phyloP scores from a whole-genome alignment of 1,140 invertebrate species.

The Macrostomum lignano region DNA sequence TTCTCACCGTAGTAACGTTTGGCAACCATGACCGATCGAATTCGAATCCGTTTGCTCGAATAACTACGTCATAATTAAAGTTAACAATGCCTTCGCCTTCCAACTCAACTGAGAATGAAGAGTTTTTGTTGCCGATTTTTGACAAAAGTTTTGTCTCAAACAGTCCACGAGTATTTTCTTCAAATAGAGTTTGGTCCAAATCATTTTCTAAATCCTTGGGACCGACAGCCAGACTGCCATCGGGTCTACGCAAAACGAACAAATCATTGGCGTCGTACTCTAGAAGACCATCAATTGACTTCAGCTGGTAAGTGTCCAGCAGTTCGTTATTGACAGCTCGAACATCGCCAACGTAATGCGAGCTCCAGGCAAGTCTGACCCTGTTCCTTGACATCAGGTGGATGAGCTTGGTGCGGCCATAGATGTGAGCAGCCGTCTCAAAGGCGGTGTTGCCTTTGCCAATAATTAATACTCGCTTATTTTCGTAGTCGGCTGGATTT shows the following conservation, averaged over 20 bases:
- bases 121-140: constrained; percentile 25
- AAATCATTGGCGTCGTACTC: too few relatives aligned
- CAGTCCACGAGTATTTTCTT: too few relatives aligned
- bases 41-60: too few relatives aligned
- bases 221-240: too few relatives aligned
- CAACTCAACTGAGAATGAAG: constrained; percentile 25
- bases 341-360: constrained; percentile 31
- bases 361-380: constrained; percentile 28
- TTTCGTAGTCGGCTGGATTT: constrained; percentile 25
- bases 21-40: not conserved
- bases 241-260: too few relatives aligned
- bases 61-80: too few relatives aligned
- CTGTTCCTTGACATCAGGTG: constrained; percentile 28
- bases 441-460: constrained; percentile 30
- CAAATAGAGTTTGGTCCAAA: too few relatives aligned
- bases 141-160: too few relatives aligned
- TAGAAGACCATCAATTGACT: constrained; percentile 27
- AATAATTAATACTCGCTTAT: constrained; percentile 28
- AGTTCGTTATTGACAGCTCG: constrained; percentile 29
- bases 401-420: constrained; percentile 24
- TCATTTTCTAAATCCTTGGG: too few relatives aligned
- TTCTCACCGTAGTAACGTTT: too few relatives aligned
- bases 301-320: constrained; percentile 29
- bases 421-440: constrained; percentile 28
- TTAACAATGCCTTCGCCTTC: constrained; percentile 23